phyloP scores from a whole-genome alignment of 2,888 invertebrate species.

The Apamea epomidion region DNA sequence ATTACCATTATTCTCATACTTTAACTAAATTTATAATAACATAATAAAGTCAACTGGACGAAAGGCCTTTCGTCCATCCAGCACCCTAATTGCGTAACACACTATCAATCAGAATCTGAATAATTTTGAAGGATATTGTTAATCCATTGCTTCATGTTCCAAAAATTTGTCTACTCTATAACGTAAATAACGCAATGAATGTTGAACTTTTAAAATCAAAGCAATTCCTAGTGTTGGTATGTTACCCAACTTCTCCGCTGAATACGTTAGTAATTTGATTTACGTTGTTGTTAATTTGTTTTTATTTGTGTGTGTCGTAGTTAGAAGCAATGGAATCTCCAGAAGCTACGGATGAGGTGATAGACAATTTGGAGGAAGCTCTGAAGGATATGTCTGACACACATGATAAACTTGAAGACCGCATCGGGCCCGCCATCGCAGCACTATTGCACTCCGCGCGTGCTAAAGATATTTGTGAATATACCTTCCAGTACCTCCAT shows the following conservation, averaged over 20 bases:
- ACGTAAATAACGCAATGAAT: neutral
- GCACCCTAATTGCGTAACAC: neutral
- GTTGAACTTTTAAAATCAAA: neutral
- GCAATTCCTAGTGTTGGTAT: neutral
- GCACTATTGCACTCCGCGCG: conserved; percentile 79
- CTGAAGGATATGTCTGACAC: conserved; percentile 75
- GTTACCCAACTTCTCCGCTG: neutral
- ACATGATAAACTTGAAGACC: conserved; percentile 70
- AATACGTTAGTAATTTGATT: neutral
- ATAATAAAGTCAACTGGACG: neutral
- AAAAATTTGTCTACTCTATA: no score
- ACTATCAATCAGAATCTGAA: no score
- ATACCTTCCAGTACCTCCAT: neutral
- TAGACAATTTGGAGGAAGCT: conserved; percentile 79
- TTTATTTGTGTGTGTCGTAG: conserved; percentile 64
- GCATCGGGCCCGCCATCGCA: conserved; percentile 82
- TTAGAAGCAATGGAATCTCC: conserved; percentile 80
- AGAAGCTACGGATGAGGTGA: conserved; percentile 66
- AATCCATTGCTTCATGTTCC: no score
- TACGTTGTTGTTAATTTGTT: neutral
- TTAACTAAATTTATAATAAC: neutral
- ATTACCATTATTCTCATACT: neutral
- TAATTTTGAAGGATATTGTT: no score
- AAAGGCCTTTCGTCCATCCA: neutral
- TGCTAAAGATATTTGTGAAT: conserved; percentile 74